Percentiles rank a stretch among this genome's conserved stretches.
phyloP scores from a whole-genome alignment of 2,888 invertebrate species.

The Trachelus stipa region DNA sequence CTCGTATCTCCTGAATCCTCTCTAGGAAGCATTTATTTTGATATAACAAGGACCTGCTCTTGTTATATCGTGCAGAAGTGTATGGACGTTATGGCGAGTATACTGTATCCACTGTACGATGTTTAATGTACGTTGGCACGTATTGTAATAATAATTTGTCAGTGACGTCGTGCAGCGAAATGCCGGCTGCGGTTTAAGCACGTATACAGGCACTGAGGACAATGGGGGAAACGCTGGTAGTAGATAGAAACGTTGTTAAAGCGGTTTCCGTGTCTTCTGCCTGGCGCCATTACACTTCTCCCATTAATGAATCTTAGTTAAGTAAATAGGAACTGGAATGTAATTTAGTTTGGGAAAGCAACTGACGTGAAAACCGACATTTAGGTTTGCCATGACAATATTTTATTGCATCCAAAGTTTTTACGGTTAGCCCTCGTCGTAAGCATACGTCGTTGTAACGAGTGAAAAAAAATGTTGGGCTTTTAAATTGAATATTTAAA shows the following conservation, averaged over 20 bases:
- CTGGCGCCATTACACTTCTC: background rate
- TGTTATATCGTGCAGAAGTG: too few relatives aligned
- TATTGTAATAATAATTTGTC: background rate
- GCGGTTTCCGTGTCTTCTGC: constrained; percentile 1
- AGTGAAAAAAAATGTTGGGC: background rate
- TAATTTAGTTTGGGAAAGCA: background rate
- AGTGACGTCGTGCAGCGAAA: background rate
- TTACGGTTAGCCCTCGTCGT: background rate
- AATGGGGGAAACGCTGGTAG: background rate
- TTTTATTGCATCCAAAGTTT: background rate
- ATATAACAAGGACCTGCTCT: background rate
- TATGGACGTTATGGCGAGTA: too few relatives aligned
- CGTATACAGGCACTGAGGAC: background rate
- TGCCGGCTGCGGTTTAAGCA: background rate
- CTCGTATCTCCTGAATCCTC: background rate
- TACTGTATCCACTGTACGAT: background rate
- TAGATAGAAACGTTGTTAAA: background rate
- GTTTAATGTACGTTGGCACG: background rate
- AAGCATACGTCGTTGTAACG: background rate
- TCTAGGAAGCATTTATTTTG: background rate
- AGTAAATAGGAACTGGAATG: background rate
- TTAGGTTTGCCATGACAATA: background rate
- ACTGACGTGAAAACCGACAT: background rate
- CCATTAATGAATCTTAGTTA: constrained; percentile 1
- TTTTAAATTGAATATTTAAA: background rate